Conservation (phyloP, 2,113 vertebrate species). For the Dipodomys stephensi region DNA sequence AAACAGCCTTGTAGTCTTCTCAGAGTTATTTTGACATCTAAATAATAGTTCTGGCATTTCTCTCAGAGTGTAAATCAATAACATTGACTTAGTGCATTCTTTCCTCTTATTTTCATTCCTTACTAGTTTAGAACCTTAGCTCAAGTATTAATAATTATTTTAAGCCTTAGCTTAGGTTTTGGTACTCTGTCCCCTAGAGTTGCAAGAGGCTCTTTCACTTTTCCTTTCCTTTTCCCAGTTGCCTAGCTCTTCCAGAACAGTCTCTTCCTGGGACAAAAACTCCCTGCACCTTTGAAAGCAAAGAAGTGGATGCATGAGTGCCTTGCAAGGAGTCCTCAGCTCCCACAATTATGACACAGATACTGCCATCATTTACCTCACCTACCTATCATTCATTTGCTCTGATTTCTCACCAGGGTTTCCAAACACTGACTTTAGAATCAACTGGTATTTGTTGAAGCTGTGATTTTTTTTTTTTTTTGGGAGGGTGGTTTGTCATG, state of each 20-base stretch:
- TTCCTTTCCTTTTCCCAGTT: neutral
- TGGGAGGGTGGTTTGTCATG: no score
- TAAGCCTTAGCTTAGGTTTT: slow-evolving; percentile 70
- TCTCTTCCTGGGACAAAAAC: slow-evolving; percentile 53
- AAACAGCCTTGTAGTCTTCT: slow-evolving; percentile 75
- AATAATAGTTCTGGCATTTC: slow-evolving; percentile 80
- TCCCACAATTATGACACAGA: neutral
- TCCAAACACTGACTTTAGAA: neutral
- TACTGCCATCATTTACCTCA: neutral
- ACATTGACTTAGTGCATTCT: slow-evolving; percentile 60
- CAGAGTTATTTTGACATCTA: slow-evolving; percentile 81
- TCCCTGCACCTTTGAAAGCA: neutral
- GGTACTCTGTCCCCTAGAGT: slow-evolving; percentile 59
- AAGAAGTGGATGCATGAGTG: neutral
- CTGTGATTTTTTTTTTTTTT: neutral
- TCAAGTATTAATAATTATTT: slow-evolving; percentile 68
- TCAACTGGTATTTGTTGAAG: neutral
- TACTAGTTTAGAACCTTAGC: slow-evolving; percentile 66
- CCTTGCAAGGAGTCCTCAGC: neutral
- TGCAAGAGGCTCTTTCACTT: neutral
- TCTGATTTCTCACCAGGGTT: neutral
- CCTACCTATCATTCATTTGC: neutral
- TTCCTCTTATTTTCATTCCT: slow-evolving; percentile 65
- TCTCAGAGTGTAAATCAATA: slow-evolving; percentile 72
- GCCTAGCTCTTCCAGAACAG: slow-evolving; percentile 64